These are phyloP conservation scores for Megalurothrips usitatus DNA, from an alignment of 2,888 invertebrate species.

Conservation along the genomic window DNA sequence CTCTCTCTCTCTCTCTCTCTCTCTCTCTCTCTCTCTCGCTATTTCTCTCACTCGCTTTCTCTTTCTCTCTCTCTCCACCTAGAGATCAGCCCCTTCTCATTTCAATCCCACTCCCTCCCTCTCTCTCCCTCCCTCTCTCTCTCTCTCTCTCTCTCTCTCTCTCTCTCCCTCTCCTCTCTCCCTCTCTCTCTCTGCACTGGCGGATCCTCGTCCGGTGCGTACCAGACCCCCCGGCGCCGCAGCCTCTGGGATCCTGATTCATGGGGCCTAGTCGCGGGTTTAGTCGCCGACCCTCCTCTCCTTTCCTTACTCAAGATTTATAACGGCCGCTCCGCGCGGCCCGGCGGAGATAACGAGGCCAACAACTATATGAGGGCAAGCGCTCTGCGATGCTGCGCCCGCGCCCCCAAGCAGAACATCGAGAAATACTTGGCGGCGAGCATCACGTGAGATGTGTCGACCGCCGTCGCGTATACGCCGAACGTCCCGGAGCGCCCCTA, in stretches of 20 bases:
- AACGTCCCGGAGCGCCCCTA: too few species aligned
- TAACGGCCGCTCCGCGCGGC: not conserved
- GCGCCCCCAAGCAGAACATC: too few species aligned
- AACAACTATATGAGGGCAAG: too few species aligned
- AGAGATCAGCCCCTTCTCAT: too few species aligned
- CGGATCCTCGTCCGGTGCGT: not conserved
- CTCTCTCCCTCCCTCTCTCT: not conserved
- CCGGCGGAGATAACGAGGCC: not conserved
- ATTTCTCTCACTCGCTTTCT: not conserved
- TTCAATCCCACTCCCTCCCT: not conserved
- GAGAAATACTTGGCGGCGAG: too few species aligned
- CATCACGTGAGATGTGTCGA: too few species aligned
- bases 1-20: not conserved
- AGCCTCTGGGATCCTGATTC: conserved; percentile 24
- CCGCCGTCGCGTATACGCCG: too few species aligned
- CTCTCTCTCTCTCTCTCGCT: conserved; percentile 13
- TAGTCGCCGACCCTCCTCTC: not conserved
- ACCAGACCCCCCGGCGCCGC: not conserved
- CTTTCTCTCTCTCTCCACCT: not conserved
- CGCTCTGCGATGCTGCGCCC: too few species aligned
- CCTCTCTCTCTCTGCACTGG: not conserved
- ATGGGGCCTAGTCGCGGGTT: not conserved
- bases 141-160: conserved; percentile 14
- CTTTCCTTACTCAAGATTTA: conserved; percentile 25
- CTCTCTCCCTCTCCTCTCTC: conserved; percentile 11